Evolutionary conservation across 2,888 invertebrate species (phyloP), one percentile per base, ranked within the genome.

Genomic region (Drosophila formosana): DNA sequence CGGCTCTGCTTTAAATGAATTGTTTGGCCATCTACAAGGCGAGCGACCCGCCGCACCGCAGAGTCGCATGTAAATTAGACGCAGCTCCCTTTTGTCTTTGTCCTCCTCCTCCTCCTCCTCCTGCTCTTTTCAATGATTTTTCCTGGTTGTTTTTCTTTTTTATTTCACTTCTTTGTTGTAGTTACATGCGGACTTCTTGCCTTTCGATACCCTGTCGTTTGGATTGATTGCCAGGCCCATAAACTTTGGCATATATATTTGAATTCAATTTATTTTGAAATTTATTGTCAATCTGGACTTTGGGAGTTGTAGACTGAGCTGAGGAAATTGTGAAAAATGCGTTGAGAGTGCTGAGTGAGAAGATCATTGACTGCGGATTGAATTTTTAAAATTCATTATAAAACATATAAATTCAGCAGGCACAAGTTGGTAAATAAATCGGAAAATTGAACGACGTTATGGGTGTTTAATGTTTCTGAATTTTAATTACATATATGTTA

Each of bases 61-160:
- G 62, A 64, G 61, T 43, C 63, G 62, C 89, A 87, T 84, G 88
- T 84, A 88, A 89, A 88, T 90, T 89, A 89, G 89, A 89, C 82
- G 77, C 68, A 71, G 75, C 69, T 79, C 79, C 68, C 69, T 66
- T 76, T 72, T 86, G 71, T 76, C 65, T 83, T 71, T 67, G 66
- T 47, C 60, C 64, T 52, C 37, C 55, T 47, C 43, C 37, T 32
- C 6, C 46, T 2, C 37, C 1, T 51, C 43, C 37, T 32, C 6
- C 46, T 2, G n/a, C 1, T 51, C 49, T 52, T 8, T 23, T 26
- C 9, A 4, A 18, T 37, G 23, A 25, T 11, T 45, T 51, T 32
- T 28, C 4, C 4, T 52, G 43, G 23, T 11, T 28, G 18, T 41
- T 32, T 34, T n/a, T 30, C 30, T 46, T 56, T 39, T 55, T n/a